Base-by-base conservation (phyloP, 2,113 vertebrate species). In the human region DNA sequence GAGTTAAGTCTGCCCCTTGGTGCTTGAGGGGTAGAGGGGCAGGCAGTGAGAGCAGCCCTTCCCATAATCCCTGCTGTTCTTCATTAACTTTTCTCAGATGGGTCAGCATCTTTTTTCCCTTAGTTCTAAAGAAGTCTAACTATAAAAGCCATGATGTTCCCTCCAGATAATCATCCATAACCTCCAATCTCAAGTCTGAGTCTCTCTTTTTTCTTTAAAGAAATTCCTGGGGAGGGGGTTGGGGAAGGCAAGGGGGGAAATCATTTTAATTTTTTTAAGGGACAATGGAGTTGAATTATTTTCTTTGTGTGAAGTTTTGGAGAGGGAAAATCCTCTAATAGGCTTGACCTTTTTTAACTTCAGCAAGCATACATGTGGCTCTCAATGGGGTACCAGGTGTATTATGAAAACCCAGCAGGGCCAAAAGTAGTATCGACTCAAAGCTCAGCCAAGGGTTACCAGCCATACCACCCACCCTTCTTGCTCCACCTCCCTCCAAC, bases 11-110 rank as follows among this genome's bases (percentile, higher is more conserved):
- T 93, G 89, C 48, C 40, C 68, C 97, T 97, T 55, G 40, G 64
- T 17, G 61, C 64, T 68, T 92, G n/a, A 2, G 64, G 40, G 57
- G 72, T 50, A 72, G 50, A 57, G 43, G 20, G 10, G 20, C 1
- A 10, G 13, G 9, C 40, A 90, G 22, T 61, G 23, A 86, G 38
- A 89, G 48, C 18, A 96, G 43, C 43, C 30, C 70, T 95, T 93
- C 83, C 80, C 52, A 64, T 86, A 89, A 97, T 94, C 52, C 89
- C 73, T 81, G 68, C 55, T 92, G 75, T 84, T 97, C 78, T 93
- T 97, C 83, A 96, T 96, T 95, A 96, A 96, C 96, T 94, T 79
- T 88, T 92, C 92, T 92, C 72, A 94, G 64, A 83, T 92, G 35
- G 50, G 57, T 97, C 94, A 96, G 80, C 81, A 96, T 93, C 78